Conservation (phyloP, 2,888 invertebrate genomes). For the Drosophila imparisetae region DNA sequence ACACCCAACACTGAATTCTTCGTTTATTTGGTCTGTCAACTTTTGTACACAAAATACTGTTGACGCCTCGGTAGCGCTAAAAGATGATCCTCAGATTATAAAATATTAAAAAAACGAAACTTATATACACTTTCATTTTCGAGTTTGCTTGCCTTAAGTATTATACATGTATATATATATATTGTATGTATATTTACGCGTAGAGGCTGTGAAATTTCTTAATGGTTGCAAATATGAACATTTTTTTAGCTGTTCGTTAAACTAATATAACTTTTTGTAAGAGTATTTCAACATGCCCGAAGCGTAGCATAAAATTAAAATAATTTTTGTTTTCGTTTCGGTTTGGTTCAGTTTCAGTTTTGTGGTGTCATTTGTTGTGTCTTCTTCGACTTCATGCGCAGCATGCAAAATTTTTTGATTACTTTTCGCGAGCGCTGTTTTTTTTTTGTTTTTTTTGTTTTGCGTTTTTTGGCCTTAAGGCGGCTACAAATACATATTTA, state of each 20-base stretch:
- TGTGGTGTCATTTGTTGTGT: slow-evolving; percentile 68
- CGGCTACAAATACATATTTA: slow-evolving; percentile 21
- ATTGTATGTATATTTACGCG: not conserved
- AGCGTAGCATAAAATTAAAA: slow-evolving; percentile 62
- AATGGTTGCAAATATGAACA: not conserved
- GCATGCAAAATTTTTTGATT: slow-evolving; percentile 65
- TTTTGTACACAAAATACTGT: slow-evolving; percentile 63
- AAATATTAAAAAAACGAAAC: slow-evolving; percentile 10
- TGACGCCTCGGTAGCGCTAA: slow-evolving; percentile 55
- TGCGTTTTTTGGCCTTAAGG: slow-evolving; percentile 10
- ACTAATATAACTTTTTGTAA: slow-evolving; percentile 1
- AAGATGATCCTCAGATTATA: slow-evolving; percentile 15
- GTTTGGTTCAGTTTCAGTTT: slow-evolving; percentile 47
- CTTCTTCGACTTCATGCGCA: slow-evolving; percentile 53
- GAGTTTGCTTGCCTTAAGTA: not conserved
- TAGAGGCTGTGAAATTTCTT: not conserved
- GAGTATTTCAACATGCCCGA: slow-evolving; percentile 42
- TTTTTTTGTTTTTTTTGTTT: not conserved
- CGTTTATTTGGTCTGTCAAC: slow-evolving; percentile 70
- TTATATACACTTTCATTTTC: slow-evolving; percentile 26
- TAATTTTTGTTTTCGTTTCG: slow-evolving; percentile 48
- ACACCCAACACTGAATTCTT: slow-evolving; percentile 66
- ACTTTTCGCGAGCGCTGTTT: slow-evolving; percentile 16
- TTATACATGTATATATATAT: no score
- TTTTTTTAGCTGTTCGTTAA: not conserved